phyloP scores from a whole-genome alignment of 2,113 vertebrate species.

The Corapipo altera region DNA sequence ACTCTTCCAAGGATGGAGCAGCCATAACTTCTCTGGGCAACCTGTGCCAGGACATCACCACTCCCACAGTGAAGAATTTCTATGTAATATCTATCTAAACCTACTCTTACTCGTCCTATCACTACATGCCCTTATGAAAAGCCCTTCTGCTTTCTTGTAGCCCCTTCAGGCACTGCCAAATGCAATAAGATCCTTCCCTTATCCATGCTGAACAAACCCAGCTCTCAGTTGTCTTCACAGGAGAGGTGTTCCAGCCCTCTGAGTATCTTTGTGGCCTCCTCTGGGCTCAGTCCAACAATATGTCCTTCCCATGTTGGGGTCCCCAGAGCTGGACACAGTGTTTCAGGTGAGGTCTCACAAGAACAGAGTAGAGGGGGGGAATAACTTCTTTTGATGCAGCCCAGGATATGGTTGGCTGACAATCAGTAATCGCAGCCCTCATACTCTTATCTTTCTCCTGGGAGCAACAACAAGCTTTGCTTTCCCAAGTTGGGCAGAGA shows the following conservation, averaged over 20 bases:
- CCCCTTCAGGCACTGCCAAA: neutral
- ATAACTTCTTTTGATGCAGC: neutral
- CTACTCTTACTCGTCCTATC: neutral
- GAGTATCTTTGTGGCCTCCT: neutral
- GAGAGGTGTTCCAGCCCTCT: neutral
- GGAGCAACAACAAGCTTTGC: neutral
- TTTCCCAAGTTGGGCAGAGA: neutral
- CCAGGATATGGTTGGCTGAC: neutral
- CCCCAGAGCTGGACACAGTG: neutral
- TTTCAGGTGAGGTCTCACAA: neutral
- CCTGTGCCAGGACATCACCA: neutral
- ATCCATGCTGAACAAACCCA: neutral
- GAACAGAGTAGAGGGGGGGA: neutral
- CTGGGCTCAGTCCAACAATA: neutral
- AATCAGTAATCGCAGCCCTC: neutral
- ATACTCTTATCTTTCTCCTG: neutral
- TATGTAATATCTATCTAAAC: neutral
- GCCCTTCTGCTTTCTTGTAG: neutral
- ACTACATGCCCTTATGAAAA: neutral
- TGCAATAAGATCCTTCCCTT: neutral
- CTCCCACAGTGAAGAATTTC: neutral
- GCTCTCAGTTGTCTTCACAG: neutral
- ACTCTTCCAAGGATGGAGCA: neutral
- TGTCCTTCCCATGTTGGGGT: accelerated
- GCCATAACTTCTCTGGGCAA: neutral